Evolutionary conservation across 2,888 invertebrate species (phyloP), one percentile per base, ranked within the genome.

Genomic region (Eucera pruinosa): DNA sequence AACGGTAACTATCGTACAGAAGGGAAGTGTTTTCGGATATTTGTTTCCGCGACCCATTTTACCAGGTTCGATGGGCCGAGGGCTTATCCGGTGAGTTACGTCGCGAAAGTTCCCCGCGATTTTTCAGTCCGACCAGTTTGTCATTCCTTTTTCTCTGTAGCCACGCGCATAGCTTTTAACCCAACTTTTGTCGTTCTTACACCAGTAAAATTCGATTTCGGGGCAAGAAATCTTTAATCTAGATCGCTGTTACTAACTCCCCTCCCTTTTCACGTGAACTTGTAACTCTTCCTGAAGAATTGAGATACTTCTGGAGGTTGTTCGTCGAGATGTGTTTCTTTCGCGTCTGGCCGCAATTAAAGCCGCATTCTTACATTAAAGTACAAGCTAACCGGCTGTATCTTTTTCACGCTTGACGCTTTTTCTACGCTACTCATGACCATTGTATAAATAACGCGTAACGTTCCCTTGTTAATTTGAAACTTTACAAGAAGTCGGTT

Each of bases 21-120:
- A 77, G 13, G 66, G 50, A 68, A 80, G 60, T 74, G 74, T 69
- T 83, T 80, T 71, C 71, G 78, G 71, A 61, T 78, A 78, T 78
- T 78, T 78, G 83, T 71, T 70, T 64, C 9, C 41, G 54, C 69
- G 62, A 83, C 66, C 55, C 68, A 60, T 83, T 83, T 78, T 64
- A 57, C 57, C 54, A 43, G 54, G 67, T 72, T 78, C 48, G 80
- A 66, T 68, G 61, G 52, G 39, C 48, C 77, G 60, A 6, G 33
- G 65, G 66, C 71, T 78, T 78, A 78, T 78, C 74, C 78, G 52
- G 62, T 83, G 82, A 83, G 62, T 83, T 81, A 83, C 68, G 55
- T 25, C 41, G 48, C 36, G 47, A 58, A 83, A 83, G 48, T 78
- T 83, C 20, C 65, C 18, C 18, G n/a, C 45, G 69, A 81, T 83